Conservation (phyloP, 2,797 vertebrate species). For the Myripristis murdjan region DNA sequence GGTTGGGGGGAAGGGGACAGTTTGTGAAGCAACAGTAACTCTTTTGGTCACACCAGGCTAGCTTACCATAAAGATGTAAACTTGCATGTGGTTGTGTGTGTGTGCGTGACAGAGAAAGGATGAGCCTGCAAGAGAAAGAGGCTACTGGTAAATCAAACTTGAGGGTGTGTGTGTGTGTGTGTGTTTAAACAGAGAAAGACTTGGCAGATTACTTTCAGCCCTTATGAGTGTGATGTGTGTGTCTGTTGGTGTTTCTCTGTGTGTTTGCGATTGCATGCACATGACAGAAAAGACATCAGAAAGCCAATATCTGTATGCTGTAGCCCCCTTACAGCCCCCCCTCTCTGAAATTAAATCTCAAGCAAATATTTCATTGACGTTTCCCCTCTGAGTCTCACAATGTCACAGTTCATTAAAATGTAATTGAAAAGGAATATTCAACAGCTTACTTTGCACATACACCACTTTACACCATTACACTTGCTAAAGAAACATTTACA, state of each 20-base stretch:
- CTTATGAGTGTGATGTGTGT: slow-evolving; percentile 1
- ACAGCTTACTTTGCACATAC: slow-evolving; percentile 58
- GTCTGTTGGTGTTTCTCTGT: slow-evolving; percentile 9
- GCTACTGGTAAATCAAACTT: slow-evolving; percentile 26
- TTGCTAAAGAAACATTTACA: slow-evolving; percentile 68
- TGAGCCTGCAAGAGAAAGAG: slow-evolving; percentile 16
- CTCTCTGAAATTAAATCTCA: slow-evolving; percentile 53
- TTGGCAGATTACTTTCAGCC: slow-evolving; percentile 37
- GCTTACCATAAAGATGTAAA: slow-evolving; percentile 29
- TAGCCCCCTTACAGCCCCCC: slow-evolving; percentile 16
- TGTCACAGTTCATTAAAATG: slow-evolving; percentile 78
- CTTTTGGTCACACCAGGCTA: slow-evolving; percentile 44
- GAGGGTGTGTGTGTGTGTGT: slow-evolving; percentile 9
- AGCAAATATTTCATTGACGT: slow-evolving; percentile 64
- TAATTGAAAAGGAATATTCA: slow-evolving; percentile 75
- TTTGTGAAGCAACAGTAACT: slow-evolving; percentile 47
- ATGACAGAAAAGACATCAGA: slow-evolving; percentile 15
- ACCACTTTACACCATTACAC: slow-evolving; percentile 57
- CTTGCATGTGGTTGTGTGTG: slow-evolving; percentile 33
- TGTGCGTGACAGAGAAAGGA: neutral
- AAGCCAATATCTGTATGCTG: slow-evolving; percentile 1
- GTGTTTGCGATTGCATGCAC: neutral
- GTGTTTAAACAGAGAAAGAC: slow-evolving; percentile 13
- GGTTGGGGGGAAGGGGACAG: slow-evolving; percentile 53
- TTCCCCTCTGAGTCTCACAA: slow-evolving; percentile 58